Evolutionary conservation across 37 sponge, comb jelly and placozoan species (phyloP).

Genomic region (Aplysina aerophoba): DNA sequence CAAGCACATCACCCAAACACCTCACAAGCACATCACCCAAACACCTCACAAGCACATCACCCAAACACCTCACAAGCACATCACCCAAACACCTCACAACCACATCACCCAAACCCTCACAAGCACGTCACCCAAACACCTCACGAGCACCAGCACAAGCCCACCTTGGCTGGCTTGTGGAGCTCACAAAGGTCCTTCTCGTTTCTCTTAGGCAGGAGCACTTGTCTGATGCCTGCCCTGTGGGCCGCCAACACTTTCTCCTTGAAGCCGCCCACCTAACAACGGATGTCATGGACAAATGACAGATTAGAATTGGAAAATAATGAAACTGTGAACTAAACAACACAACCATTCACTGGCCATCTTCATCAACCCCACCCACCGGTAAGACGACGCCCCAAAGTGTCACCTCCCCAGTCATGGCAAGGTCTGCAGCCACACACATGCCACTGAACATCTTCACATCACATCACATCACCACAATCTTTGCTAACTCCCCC

Average conservation of each 20-base stretch:
- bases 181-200: constrained; percentile 76
- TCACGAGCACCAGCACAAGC: constrained; percentile 5
- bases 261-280: constrained; percentile 88
- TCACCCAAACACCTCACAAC: no score
- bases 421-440: constrained; percentile 76
- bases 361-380: neutral
- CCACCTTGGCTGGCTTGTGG: constrained; percentile 55
- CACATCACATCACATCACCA: no score
- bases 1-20: no score
- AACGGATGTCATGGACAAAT: neutral
- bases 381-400: constrained; percentile 87
- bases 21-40: no score
- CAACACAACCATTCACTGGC: no score
- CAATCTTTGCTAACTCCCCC: constrained; percentile 94
- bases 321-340: neutral
- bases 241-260: constrained; percentile 93
- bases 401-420: constrained; percentile 92
- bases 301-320: neutral
- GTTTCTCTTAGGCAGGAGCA: constrained; percentile 80
- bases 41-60: no score
- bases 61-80: no score
- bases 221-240: constrained; percentile 77
- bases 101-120: no score
- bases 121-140: neutral
- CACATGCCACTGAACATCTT: constrained; percentile 79